Evolutionary conservation across 92 coral and sea anemone species (phyloP).

Genomic region (Heteractis magnifica): DNA sequence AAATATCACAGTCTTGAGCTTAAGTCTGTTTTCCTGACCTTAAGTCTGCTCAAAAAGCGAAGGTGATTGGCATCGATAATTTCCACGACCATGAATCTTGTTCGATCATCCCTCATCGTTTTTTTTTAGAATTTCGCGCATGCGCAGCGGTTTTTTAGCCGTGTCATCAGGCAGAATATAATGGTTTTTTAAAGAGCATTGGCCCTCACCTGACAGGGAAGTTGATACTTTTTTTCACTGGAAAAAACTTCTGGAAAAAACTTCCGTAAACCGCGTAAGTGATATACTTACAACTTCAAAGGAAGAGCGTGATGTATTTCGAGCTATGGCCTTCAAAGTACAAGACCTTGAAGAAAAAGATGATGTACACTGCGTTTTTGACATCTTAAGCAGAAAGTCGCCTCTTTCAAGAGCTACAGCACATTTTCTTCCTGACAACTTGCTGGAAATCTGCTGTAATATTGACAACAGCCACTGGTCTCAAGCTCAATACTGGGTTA

Average conservation of each 20-base stretch:
- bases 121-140: too few species aligned
- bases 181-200: slow-evolving; percentile 24
- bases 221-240: slow-evolving; percentile 40
- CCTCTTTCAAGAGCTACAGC: slow-evolving; percentile 5
- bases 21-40: too few species aligned
- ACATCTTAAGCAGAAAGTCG: slow-evolving; percentile 31
- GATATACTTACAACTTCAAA: slow-evolving; percentile 24
- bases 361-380: slow-evolving; percentile 17
- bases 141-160: too few species aligned
- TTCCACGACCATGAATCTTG: too few species aligned
- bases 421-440: slow-evolving; percentile 22
- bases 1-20: too few species aligned
- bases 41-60: too few species aligned
- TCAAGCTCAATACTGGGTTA: slow-evolving; percentile 45
- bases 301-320: slow-evolving; percentile 26
- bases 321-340: neutral
- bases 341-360: slow-evolving; percentile 14
- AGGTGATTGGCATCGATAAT: too few species aligned
- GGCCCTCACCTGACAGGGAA: slow-evolving; percentile 26
- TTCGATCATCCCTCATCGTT: too few species aligned
- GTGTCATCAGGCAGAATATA: slow-evolving; percentile 52
- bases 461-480: slow-evolving; percentile 33
- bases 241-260: too few species aligned
- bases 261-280: slow-evolving; percentile 38
- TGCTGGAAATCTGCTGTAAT: neutral